A percentile compares a stretch with the other conserved stretches of the same genome.
phyloP scores from a whole-genome alignment of 2,888 invertebrate species.

The Strigamia crassipes region DNA sequence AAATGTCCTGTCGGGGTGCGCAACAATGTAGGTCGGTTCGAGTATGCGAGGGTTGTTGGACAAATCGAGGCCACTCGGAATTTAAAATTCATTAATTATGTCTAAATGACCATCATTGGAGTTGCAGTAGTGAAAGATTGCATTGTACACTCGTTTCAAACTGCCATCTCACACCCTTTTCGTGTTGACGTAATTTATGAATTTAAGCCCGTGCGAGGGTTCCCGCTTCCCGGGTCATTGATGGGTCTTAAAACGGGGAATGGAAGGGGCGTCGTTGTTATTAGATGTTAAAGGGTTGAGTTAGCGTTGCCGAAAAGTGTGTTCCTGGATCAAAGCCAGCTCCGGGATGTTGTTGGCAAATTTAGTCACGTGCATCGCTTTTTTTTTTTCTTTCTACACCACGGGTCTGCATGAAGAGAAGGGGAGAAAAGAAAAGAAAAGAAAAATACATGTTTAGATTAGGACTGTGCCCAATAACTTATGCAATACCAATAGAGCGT shows the following conservation, averaged over 20 bases:
- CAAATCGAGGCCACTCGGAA: neutral
- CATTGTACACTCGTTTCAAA: neutral
- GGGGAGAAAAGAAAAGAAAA: neutral
- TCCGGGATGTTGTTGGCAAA: neutral
- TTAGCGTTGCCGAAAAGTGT: neutral
- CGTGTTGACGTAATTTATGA: conserved; percentile 19
- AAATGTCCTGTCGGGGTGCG: too few species aligned
- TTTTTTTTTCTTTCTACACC: neutral
- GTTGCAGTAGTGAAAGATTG: neutral
- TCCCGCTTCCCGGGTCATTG: neutral
- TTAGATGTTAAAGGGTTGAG: conserved; percentile 23
- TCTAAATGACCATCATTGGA: neutral
- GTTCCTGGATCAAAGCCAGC: conserved; percentile 6
- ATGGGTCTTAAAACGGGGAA: too few species aligned
- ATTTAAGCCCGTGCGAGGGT: neutral
- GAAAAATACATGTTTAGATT: neutral
- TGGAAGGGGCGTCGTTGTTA: neutral
- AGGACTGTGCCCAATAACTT: neutral
- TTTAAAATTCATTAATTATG: conserved; percentile 28
- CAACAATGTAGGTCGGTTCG: too few species aligned
- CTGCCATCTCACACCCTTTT: neutral
- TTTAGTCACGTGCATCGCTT: neutral
- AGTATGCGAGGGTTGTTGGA: neutral
- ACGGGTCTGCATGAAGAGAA: neutral
- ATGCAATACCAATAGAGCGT: conserved; percentile 11